These are phyloP conservation scores for Glaucomys volans DNA, from an alignment of 2,113 vertebrate species.

Conservation along the genomic window DNA sequence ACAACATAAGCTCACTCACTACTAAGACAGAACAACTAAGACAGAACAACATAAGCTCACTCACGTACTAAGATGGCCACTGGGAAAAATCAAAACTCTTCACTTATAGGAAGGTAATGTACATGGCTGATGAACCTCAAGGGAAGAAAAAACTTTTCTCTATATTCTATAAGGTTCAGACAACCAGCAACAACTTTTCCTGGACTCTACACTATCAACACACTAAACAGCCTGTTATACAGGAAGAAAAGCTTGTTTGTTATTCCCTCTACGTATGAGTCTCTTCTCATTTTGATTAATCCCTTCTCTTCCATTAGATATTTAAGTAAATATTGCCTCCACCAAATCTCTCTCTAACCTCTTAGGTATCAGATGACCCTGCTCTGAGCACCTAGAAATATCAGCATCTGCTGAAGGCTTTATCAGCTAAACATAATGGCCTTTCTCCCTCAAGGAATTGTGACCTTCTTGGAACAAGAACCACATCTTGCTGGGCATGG, in stretches of 20 bases:
- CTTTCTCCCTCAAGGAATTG: neutral
- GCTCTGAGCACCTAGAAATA: neutral
- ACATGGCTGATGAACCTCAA: neutral
- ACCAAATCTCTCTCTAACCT: neutral
- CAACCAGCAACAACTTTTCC: rapidly evolving
- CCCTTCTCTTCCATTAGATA: neutral
- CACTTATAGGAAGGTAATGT: neutral
- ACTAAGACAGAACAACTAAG: too few species aligned
- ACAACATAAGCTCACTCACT: neutral
- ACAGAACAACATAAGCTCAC: neutral
- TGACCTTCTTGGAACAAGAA: neutral
- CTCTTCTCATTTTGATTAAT: neutral
- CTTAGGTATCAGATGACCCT: neutral
- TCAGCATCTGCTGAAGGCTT: neutral
- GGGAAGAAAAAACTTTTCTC: neutral
- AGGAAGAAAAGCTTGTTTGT: neutral
- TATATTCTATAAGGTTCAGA: neutral
- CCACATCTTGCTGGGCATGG: too few species aligned
- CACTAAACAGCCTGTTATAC: neutral
- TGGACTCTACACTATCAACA: neutral
- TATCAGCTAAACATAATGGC: neutral
- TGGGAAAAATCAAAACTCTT: neutral
- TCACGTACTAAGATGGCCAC: neutral
- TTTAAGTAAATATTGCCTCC: neutral
- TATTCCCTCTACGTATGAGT: neutral